Conservation (phyloP, 2,113 vertebrate genomes). For the Dasyprocta punctata region DNA sequence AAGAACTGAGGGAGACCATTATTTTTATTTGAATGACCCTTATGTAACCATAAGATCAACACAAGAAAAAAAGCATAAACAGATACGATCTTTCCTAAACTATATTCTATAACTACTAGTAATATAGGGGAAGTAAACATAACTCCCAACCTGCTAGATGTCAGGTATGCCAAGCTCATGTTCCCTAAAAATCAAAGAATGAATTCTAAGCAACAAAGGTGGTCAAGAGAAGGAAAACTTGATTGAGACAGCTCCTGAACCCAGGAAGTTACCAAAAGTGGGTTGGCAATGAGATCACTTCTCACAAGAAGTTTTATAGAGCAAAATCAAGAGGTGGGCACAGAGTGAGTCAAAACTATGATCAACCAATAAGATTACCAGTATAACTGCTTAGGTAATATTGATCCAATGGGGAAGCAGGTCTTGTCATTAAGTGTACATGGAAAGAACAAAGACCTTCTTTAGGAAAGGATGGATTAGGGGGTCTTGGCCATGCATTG, state of each 20-base stretch:
- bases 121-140: background rate
- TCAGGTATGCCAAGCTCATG: background rate
- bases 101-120: background rate
- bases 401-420: background rate
- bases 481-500: background rate
- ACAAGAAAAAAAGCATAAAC: background rate
- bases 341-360: background rate
- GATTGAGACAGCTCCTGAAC: background rate
- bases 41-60: background rate
- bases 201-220: background rate
- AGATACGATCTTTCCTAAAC: background rate
- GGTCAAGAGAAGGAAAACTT: background rate
- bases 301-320: background rate
- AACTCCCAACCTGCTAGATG: background rate
- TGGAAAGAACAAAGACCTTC: background rate
- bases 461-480: background rate
- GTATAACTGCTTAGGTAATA: background rate
- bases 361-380: background rate
- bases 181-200: background rate
- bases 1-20: background rate
- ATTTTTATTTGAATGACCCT: background rate
- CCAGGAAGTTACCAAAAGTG: background rate
- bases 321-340: background rate
- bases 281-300: background rate
- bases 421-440: background rate